These are phyloP conservation scores for Xestia rhomboidea DNA, from an alignment of 2,888 invertebrate genomes.

Conservation along the genomic window DNA sequence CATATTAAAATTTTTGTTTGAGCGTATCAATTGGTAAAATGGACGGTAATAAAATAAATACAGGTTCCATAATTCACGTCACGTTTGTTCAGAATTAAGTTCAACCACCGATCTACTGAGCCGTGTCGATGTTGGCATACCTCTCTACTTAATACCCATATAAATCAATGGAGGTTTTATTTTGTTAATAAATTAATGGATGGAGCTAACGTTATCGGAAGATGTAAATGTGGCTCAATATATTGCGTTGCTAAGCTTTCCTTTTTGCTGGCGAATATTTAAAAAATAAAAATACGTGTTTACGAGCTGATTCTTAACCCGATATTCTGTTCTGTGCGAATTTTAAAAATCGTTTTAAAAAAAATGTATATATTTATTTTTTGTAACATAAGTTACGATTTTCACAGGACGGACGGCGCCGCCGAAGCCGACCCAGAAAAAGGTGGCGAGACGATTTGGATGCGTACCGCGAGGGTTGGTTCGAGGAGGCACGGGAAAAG, in stretches of 20 bases:
- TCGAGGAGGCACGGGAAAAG: no score
- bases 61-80: constrained; percentile 39
- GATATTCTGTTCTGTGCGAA: neutral
- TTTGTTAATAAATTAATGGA: constrained; percentile 61
- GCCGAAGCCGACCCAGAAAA: no score
- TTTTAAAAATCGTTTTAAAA: neutral
- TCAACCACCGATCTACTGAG: constrained; percentile 43
- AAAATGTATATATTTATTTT: neutral
- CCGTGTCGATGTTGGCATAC: constrained; percentile 47
- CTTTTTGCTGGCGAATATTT: constrained; percentile 14
- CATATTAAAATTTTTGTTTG: neutral
- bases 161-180: constrained; percentile 46
- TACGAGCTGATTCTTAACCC: constrained; percentile 30
- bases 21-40: constrained; percentile 1
- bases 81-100: constrained; percentile 50
- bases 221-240: constrained; percentile 43
- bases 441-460: no score
- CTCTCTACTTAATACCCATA: constrained; percentile 41
- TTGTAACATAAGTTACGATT: neutral
- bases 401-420: no score
- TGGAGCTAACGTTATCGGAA: constrained; percentile 31
- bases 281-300: constrained; percentile 33
- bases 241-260: constrained; percentile 34
- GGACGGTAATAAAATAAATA: constrained; percentile 37
- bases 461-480: no score